phyloP scores from a whole-genome alignment of 2,888 invertebrate genomes.

The Pristionchus fissidentatus region DNA sequence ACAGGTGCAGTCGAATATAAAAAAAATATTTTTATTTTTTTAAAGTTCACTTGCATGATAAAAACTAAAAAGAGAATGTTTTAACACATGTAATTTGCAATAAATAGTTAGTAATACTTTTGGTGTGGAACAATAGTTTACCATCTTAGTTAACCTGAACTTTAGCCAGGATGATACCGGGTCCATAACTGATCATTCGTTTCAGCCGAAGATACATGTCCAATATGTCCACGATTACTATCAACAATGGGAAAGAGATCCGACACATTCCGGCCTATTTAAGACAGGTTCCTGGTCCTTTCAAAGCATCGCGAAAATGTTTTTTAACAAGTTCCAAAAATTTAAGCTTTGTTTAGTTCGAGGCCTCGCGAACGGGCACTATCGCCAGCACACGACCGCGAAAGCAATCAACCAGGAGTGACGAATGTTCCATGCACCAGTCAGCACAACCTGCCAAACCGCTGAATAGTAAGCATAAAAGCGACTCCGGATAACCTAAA shows the following conservation, averaged over 20 bases:
- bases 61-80: too few species aligned
- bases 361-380: neutral
- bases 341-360: neutral
- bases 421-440: neutral
- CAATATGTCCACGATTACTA: neutral
- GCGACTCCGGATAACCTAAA: too few species aligned
- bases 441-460: neutral
- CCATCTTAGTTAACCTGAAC: too few species aligned
- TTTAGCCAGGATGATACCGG: too few species aligned
- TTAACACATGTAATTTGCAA: too few species aligned
- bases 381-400: neutral
- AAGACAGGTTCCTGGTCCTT: neutral
- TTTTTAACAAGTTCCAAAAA: neutral
- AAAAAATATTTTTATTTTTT: too few species aligned
- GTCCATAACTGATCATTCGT: too few species aligned
- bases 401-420: neutral
- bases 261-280: neutral
- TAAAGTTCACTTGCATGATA: too few species aligned
- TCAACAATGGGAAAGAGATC: neutral
- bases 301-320: too few species aligned
- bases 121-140: too few species aligned
- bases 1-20: too few species aligned
- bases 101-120: too few species aligned
- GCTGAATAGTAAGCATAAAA: neutral
- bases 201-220: slow-evolving; percentile 4